phyloP scores from a whole-genome alignment of 2,113 vertebrate species.

The Paraplagusia blochii region DNA sequence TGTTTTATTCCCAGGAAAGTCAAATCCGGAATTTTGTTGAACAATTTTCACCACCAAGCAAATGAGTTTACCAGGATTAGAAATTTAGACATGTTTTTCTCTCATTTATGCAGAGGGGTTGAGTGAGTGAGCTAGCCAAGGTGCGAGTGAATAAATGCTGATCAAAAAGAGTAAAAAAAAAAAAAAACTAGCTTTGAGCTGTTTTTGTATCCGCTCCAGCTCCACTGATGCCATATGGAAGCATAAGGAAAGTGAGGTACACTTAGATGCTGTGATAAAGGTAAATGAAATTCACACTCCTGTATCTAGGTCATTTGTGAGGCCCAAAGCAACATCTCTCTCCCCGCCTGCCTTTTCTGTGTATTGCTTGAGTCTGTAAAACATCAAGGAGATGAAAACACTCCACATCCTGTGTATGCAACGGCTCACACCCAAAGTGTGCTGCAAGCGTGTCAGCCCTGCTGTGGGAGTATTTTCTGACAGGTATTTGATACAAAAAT shows the following conservation, averaged over 20 bases:
- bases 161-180: constrained; percentile 26
- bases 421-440: constrained; percentile 45
- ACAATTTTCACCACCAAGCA: constrained; percentile 48
- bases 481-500: constrained; percentile 40
- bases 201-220: constrained; percentile 52
- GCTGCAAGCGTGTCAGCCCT: constrained; percentile 41
- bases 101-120: constrained; percentile 18
- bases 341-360: constrained; percentile 64
- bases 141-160: constrained; percentile 33
- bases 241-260: constrained; percentile 51
- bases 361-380: constrained; percentile 62
- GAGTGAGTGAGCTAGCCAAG: constrained; percentile 30
- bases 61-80: constrained; percentile 47
- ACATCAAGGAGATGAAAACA: constrained; percentile 74
- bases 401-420: constrained; percentile 64
- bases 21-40: constrained; percentile 49
- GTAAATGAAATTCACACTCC: constrained; percentile 67
- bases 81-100: constrained; percentile 23
- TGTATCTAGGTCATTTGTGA: constrained; percentile 74
- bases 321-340: constrained; percentile 69
- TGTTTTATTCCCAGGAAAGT: constrained; percentile 46
- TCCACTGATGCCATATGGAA: constrained; percentile 50
- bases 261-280: constrained; percentile 62
- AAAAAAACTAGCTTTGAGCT: constrained; percentile 51
- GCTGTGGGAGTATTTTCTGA: constrained; percentile 48